Percentiles rank a stretch among this genome's conserved stretches.
Conservation (phyloP, 2,888 invertebrate genomes). For the Eupithecia centaureata region DNA sequence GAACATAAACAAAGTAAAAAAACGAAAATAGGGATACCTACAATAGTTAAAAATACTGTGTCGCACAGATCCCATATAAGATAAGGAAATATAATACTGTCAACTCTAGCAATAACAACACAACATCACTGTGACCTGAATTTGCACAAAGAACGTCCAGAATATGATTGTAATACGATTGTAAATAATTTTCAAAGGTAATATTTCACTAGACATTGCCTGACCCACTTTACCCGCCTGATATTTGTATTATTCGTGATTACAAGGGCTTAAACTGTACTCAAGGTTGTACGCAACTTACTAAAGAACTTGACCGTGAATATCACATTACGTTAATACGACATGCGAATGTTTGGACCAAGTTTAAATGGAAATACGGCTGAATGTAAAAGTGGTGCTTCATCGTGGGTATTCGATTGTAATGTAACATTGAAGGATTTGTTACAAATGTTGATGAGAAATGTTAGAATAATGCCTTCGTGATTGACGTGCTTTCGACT, state of each 20-base stretch:
- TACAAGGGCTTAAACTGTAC: slow-evolving; percentile 20
- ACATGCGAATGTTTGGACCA: slow-evolving; percentile 8
- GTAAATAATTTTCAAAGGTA: slow-evolving; percentile 11
- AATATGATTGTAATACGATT: neutral
- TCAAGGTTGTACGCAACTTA: slow-evolving; percentile 16
- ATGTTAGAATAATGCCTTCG: too few species aligned
- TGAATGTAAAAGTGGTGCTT: neutral
- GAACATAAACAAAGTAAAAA: too few species aligned
- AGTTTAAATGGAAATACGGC: neutral
- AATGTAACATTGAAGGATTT: too few species aligned
- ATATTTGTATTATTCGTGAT: slow-evolving; percentile 27
- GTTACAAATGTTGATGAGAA: too few species aligned
- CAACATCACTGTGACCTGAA: neutral
- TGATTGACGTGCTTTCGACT: too few species aligned
- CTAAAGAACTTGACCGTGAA: slow-evolving; percentile 27
- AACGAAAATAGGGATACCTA: too few species aligned
- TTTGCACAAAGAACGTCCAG: slow-evolving; percentile 9
- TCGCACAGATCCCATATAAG: too few species aligned
- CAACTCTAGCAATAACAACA: neutral
- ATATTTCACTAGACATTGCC: slow-evolving; percentile 15
- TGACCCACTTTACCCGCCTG: slow-evolving; percentile 18
- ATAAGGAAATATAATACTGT: neutral
- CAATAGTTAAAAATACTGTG: too few species aligned
- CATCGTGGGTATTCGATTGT: neutral
- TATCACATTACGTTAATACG: neutral